Conservation (phyloP, 2,113 vertebrate genomes). For the Brachirus orientalis region DNA sequence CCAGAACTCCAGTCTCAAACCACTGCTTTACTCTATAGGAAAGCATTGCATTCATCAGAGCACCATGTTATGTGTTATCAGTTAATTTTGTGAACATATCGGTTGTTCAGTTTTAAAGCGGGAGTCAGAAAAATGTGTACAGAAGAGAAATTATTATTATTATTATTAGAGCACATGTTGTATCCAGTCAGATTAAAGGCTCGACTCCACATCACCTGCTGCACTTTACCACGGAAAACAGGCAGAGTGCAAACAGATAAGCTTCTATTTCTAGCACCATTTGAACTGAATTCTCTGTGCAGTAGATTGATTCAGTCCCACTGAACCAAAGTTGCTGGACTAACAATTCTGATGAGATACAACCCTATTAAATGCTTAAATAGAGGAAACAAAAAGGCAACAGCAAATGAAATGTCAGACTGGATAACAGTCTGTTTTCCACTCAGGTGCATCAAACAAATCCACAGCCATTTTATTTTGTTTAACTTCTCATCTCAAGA, state of each 20-base stretch:
- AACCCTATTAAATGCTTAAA: too few species aligned
- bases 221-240: background rate
- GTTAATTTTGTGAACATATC: too few species aligned
- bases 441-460: background rate
- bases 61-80: too few species aligned
- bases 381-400: background rate
- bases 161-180: constrained; percentile 37
- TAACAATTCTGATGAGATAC: background rate
- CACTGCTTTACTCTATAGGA: too few species aligned
- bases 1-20: too few species aligned
- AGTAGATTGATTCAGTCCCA: constrained; percentile 4
- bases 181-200: constrained; percentile 49
- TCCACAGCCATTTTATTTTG: background rate
- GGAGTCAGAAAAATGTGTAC: too few species aligned
- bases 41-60: too few species aligned
- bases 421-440: background rate
- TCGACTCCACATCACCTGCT: background rate
- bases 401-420: background rate
- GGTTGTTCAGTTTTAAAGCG: too few species aligned
- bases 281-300: background rate
- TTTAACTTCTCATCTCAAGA: too few species aligned
- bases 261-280: background rate
- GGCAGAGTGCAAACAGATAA: background rate
- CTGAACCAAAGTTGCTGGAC: too few species aligned
- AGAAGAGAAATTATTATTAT: too few species aligned